Percentiles rank a stretch among this genome's conserved stretches.
Evolutionary conservation across 2,888 invertebrate genomes (phyloP).

Genomic region (Cynaeus angustus): DNA sequence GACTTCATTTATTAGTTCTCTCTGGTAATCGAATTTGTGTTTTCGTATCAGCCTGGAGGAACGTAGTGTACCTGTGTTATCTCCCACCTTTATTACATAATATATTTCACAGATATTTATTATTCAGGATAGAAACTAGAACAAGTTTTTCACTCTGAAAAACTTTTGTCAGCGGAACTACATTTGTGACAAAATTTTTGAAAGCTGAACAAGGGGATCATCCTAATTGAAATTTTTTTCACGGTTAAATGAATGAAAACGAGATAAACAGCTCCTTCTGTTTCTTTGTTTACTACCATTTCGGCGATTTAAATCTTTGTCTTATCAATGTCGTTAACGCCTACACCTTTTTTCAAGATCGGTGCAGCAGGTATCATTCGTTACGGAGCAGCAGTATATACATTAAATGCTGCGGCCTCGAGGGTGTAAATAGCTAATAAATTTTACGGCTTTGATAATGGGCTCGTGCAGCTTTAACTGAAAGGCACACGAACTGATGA

Average conservation of each 20-base stretch:
- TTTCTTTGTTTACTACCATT: constrained; percentile 13
- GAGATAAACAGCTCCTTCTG: constrained; percentile 2
- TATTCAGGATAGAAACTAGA: no score
- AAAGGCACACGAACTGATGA: constrained; percentile 33
- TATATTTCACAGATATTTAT: constrained; percentile 56
- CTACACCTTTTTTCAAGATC: constrained; percentile 8
- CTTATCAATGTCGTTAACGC: constrained; percentile 31
- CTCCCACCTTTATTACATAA: constrained; percentile 54
- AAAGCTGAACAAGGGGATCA: no score
- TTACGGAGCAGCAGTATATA: constrained; percentile 33
- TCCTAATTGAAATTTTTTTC: no score
- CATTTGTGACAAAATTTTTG: no score
- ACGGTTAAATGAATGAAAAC: no score
- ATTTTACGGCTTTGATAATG: constrained; percentile 49
- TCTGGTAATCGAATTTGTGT: constrained; percentile 35
- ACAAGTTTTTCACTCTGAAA: neutral
- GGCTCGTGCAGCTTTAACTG: constrained; percentile 12
- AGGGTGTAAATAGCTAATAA: constrained; percentile 48
- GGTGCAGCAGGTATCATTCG: constrained; percentile 24
- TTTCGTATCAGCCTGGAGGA: constrained; percentile 37
- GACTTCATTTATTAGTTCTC: constrained; percentile 52
- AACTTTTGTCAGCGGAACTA: no score
- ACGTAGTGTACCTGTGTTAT: constrained; percentile 41
- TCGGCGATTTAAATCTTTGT: constrained; percentile 17
- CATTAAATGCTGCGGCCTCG: constrained; percentile 31